Evolutionary conservation across 2,888 invertebrate species (phyloP).

Genomic region (Alviniconcha strummeri): DNA sequence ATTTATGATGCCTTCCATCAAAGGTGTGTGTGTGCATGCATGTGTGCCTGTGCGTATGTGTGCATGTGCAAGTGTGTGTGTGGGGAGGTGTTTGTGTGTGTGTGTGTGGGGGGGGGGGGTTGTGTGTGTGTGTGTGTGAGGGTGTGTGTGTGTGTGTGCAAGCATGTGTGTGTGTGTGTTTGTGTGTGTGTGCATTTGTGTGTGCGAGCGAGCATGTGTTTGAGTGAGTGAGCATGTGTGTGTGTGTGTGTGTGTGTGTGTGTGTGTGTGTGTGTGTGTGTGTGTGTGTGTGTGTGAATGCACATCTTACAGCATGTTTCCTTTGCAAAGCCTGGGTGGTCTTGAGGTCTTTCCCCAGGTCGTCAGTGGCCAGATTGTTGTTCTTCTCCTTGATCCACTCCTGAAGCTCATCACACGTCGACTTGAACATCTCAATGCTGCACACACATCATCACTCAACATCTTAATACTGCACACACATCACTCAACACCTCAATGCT

Average conservation of each 20-base stretch:
- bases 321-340: constrained; percentile 92
- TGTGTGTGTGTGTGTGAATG: neutral
- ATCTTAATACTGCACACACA: neutral
- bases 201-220: neutral
- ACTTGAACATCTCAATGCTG: constrained; percentile 95
- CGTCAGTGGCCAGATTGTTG: constrained; percentile 79
- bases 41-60: neutral
- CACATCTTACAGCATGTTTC: constrained; percentile 82
- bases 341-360: constrained; percentile 86
- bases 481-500: neutral
- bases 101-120: neutral
- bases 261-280: neutral
- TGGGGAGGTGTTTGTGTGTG: neutral
- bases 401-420: constrained; percentile 95
- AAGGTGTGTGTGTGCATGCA: neutral
- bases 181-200: neutral
- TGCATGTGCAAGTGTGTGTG: neutral
- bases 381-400: constrained; percentile 99
- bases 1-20: neutral
- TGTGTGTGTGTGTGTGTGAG: neutral
- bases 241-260: neutral
- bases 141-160: neutral
- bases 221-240: neutral
- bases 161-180: neutral
- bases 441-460: constrained; percentile 21